Evolutionary conservation across 2,113 vertebrate species (phyloP).

Genomic region (Nycticebus coucang): DNA sequence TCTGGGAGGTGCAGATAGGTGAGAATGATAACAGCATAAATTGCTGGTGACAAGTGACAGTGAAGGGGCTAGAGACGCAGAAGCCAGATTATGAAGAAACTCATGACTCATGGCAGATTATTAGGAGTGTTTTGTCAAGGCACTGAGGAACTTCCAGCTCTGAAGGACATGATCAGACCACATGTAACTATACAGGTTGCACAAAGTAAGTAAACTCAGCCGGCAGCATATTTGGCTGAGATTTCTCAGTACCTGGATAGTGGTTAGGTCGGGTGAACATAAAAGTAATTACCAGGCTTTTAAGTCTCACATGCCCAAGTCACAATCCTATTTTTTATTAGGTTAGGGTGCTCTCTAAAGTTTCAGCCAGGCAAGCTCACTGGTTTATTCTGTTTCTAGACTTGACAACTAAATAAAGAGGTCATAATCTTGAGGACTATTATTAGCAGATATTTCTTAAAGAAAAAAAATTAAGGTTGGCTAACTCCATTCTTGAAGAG

Average conservation of each 20-base stretch:
- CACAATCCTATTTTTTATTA: neutral
- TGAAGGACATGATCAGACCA: neutral
- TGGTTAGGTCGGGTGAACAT: neutral
- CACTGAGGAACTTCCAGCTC: neutral
- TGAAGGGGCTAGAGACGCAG: neutral
- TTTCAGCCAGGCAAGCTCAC: slow-evolving; percentile 8
- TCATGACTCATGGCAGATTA: too few species aligned
- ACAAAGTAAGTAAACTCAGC: neutral
- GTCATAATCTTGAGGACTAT: slow-evolving; percentile 17
- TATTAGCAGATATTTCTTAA: slow-evolving; percentile 26
- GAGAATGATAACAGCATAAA: neutral
- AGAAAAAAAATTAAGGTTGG: slow-evolving; percentile 21
- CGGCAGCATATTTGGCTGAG: neutral
- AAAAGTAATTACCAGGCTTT: neutral
- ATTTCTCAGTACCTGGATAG: neutral
- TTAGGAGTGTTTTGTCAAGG: neutral
- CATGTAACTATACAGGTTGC: neutral
- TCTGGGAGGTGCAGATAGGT: neutral
- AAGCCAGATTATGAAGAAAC: neutral
- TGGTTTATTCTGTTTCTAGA: neutral
- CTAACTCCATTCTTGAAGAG: slow-evolving; percentile 61
- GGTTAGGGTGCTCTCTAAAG: neutral
- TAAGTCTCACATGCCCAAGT: neutral
- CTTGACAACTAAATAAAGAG: neutral
- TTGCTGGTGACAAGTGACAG: neutral